Evolutionary conservation across 1,140 invertebrate species (phyloP).

Genomic region (Andrena cerasifolii): DNA sequence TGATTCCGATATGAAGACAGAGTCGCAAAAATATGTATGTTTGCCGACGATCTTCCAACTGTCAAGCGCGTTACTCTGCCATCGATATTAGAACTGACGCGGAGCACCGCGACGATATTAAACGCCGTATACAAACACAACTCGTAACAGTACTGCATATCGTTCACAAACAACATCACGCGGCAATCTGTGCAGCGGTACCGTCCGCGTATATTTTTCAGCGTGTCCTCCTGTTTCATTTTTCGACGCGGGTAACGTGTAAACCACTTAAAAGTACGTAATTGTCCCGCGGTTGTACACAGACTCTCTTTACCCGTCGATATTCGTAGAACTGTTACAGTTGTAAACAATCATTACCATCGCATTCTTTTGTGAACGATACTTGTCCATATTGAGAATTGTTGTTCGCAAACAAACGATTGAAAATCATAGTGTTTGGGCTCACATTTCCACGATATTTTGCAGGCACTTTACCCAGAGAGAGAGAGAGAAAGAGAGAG

Average conservation of each 20-base stretch:
- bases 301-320: neutral
- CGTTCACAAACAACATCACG: neutral
- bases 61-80: constrained; percentile 45
- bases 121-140: neutral
- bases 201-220: neutral
- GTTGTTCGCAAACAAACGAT: constrained; percentile 30
- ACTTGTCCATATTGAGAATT: constrained; percentile 11
- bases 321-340: neutral
- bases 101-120: neutral
- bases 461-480: no score
- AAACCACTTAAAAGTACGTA: neutral
- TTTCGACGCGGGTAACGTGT: no score
- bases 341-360: constrained; percentile 9
- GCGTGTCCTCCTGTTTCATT: neutral
- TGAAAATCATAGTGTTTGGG: constrained; percentile 6
- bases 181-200: neutral
- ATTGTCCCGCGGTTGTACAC: neutral
- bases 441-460: neutral
- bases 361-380: constrained; percentile 17
- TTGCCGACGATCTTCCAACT: constrained; percentile 65
- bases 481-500: no score
- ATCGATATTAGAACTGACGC: no score
- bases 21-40: constrained; percentile 61
- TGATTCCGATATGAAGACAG: constrained; percentile 51
- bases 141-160: no score